phyloP scores from a whole-genome alignment of 2,888 invertebrate species.

The Lithodes maja region DNA sequence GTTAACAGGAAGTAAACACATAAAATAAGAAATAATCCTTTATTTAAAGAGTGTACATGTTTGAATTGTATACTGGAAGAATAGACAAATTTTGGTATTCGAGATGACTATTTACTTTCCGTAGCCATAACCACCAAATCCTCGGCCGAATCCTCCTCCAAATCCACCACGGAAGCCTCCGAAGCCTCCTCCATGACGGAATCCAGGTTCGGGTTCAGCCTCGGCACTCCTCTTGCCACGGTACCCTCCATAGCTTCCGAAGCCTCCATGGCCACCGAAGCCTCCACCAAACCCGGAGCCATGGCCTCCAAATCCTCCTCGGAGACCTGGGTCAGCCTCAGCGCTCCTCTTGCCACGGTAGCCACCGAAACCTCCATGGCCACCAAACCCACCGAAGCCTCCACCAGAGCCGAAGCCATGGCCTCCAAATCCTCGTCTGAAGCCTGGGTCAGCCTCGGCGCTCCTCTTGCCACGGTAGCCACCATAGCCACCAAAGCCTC shows the following conservation, averaged over 20 bases:
- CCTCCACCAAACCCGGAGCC: slow-evolving; percentile 2
- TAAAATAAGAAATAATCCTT: background rate
- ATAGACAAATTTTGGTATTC: background rate
- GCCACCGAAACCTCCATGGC: slow-evolving; percentile 4
- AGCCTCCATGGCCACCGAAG: background rate
- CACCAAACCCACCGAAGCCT: slow-evolving; percentile 11
- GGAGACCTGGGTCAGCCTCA: slow-evolving; percentile 15
- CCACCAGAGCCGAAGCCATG: slow-evolving; percentile 15
- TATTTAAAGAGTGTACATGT: background rate
- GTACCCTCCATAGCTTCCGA: background rate
- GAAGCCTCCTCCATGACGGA: background rate
- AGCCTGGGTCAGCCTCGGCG: slow-evolving; percentile 26
- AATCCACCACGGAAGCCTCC: background rate
- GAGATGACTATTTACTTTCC: background rate
- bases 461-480: slow-evolving; percentile 34
- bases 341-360: slow-evolving; percentile 40
- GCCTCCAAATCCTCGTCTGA: slow-evolving; percentile 1
- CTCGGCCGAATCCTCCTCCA: background rate
- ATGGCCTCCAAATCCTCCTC: slow-evolving; percentile 6
- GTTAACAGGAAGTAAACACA: background rate
- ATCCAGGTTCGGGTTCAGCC: background rate
- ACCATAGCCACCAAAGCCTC: background rate
- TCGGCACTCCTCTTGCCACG: slow-evolving; percentile 4
- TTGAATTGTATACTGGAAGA: background rate
- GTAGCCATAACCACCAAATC: background rate